These are phyloP conservation scores for Lottia gigantea DNA, from an alignment of 2,888 invertebrate genomes.

Conservation along the genomic window DNA sequence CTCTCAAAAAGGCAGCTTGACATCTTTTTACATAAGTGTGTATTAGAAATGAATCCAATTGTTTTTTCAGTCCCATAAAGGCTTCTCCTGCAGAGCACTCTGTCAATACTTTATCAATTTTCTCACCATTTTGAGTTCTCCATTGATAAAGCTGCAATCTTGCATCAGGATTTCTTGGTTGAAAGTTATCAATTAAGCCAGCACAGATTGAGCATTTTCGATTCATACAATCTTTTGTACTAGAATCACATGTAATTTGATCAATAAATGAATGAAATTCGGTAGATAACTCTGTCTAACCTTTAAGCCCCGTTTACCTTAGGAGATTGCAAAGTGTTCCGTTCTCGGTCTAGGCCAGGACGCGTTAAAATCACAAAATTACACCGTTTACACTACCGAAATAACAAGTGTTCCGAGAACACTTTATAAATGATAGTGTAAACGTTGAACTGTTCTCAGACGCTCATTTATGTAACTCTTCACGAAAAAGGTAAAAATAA, in stretches of 20 bases:
- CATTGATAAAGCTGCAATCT: neutral
- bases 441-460: too few relatives aligned
- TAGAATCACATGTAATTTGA: constrained; percentile 2
- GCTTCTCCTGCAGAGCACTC: neutral
- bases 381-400: too few relatives aligned
- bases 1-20: neutral
- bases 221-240: neutral
- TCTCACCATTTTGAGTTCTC: neutral
- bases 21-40: neutral
- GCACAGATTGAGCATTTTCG: neutral
- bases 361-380: too few relatives aligned
- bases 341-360: too few relatives aligned
- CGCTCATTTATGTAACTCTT: too few relatives aligned
- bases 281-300: neutral
- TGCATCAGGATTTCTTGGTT: neutral
- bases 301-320: too few relatives aligned
- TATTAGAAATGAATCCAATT: neutral
- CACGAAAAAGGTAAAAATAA: too few relatives aligned
- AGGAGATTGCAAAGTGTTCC: too few relatives aligned
- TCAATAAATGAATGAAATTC: too few relatives aligned
- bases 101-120: neutral
- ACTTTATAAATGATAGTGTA: too few relatives aligned
- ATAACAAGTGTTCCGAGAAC: too few relatives aligned
- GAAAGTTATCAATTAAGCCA: neutral
- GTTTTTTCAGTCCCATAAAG: neutral